Base-by-base conservation (phyloP, 2,888 invertebrate genomes). In the Axea sp. region DNA sequence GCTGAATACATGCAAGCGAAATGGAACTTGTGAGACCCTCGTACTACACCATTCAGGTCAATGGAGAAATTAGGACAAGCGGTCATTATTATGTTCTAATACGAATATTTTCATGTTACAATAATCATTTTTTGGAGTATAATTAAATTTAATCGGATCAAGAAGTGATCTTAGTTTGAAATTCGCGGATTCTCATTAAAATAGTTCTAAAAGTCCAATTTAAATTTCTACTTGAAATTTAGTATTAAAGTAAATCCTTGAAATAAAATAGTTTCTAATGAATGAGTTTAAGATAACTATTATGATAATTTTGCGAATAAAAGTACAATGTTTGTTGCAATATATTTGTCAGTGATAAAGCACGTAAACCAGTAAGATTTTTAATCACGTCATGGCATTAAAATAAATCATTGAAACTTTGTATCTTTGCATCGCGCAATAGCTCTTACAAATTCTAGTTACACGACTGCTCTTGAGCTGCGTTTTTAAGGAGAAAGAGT, bases 81-180 rank as follows among this genome's bases (percentile, higher is more conserved):
- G 68, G 35, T 68, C 68, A 68, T 59, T 68, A 68, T 53, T 53
- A 51, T n/a, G 43, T 69, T 69, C 41, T 60, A 69, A 69, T 45
- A 43, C 51, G 51, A 51, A 68, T 68, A 68, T 68, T 59, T 68
- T 59, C 53, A 28, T 45, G 30, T 57, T 60, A 26, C 41, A 45
- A 43, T 51, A 59, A 68, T 69, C 68, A 59, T 59, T 43, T 19
- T 68, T 68, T 43, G 28, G 7, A 2, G 11, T 49, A 30, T 59
- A 51, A 59, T 68, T 67, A 49, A 67, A 57, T 67, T 37, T 41
- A 31, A 55, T 26, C 14, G 24, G 39, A 22, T 67, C 33, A 49
- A 49, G 26, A 19, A 12, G 41, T 49, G 41, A 57, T 53, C 28
- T 19, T 14, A 41, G 31, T 53, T 64, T 31, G 22, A 11, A 31